Evolutionary conservation across 2,888 invertebrate genomes (phyloP), one percentile per base, ranked within the genome.

Genomic region (Malthinus seriepunctatus): DNA sequence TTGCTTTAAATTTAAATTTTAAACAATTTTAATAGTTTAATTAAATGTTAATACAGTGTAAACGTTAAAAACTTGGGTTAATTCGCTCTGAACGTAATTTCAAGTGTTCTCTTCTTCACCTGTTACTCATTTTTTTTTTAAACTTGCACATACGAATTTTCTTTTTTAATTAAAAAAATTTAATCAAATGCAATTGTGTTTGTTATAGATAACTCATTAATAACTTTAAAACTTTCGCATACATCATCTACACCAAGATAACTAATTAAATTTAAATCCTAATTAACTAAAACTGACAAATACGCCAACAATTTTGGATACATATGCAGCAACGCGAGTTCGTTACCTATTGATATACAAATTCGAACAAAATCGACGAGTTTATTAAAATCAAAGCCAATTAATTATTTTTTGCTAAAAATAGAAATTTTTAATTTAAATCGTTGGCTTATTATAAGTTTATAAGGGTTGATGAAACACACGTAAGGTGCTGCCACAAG

Each of bases 401-500:
- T 11, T 9, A 39, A 39, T 39, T 14, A 4, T 5, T 15, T n/a
- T 9, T 9, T 42, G 6, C 2, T n/a, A 15, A 47, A 12, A 32
- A 12, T 33, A 10, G 32, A 47, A 33, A 10, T 11, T 47, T 12
- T 9, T 8, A 14, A 47, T 32, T 10, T 8, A 34, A 15, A 33
- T 32, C n/a, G 34, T 47, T 38, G 23, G 9, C 39, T 42, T 15
- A 6, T 11, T 38, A 38, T 14, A 14, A 14, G 12, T 38, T 9
- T 34, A 42, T 11, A 12, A 37, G 37, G 48, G 50, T 50, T 42
- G 44, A 55, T 35, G 34, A 46, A 39, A 45, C 51, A 23, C 23
- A 31, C 57, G 46, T 39, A 32, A 56, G 53, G 62, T 62, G 62
- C 62, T 62, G 62, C 62, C 62, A 35, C 47, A 58, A 46, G 23